phyloP scores from a whole-genome alignment of 2,797 vertebrate genomes.

The Acridotheres tristis region DNA sequence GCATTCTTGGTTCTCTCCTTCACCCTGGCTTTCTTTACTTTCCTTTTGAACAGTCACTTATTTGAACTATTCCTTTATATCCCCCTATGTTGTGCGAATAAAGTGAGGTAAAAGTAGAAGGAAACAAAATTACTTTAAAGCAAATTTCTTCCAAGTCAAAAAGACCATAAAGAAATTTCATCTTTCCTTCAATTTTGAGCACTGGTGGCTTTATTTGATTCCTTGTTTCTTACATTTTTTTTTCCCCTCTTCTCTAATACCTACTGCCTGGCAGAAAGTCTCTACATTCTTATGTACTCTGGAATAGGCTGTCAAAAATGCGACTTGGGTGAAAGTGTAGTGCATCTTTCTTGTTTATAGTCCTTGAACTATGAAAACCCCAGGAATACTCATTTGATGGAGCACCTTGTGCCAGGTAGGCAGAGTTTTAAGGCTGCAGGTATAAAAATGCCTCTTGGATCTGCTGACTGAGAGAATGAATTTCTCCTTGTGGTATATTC shows the following conservation, averaged over 20 bases:
- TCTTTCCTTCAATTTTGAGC: neutral
- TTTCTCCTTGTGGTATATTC: neutral
- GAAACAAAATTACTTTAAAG: neutral
- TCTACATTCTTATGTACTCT: neutral
- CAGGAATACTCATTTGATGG: neutral
- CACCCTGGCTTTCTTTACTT: neutral
- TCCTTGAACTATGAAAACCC: constrained; percentile 20
- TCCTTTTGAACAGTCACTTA: neutral
- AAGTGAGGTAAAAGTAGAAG: neutral
- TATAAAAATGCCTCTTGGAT: neutral
- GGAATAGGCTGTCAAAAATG: constrained; percentile 12
- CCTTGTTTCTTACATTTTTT: neutral
- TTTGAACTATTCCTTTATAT: neutral
- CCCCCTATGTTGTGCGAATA: neutral
- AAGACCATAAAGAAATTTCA: neutral
- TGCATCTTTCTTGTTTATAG: constrained; percentile 36
- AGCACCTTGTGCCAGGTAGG: neutral
- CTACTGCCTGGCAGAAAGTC: constrained; percentile 7
- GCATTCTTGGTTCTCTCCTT: neutral
- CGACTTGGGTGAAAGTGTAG: neutral
- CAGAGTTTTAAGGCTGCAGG: neutral
- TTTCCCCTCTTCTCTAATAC: neutral
- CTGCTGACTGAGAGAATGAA: neutral
- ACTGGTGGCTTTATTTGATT: neutral
- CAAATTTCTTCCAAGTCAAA: neutral